Percentiles rank a stretch among this genome's conserved stretches.
Evolutionary conservation across 2,888 invertebrate species (phyloP).

Genomic region (Phortica magna): DNA sequence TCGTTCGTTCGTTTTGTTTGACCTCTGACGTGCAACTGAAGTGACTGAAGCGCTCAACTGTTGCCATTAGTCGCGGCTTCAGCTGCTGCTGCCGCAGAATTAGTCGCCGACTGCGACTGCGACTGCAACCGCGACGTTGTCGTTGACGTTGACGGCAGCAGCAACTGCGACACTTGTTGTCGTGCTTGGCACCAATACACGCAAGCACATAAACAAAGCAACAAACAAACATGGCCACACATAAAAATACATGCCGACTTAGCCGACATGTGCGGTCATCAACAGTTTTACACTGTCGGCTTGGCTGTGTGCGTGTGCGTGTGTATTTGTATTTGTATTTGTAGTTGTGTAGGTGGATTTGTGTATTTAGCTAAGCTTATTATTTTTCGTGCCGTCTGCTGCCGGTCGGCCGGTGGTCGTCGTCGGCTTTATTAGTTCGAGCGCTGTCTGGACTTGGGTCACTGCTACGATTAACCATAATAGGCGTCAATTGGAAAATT

Average conservation of each 20-base stretch:
- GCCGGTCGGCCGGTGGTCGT: conserved; percentile 62
- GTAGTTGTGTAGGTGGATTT: conserved; percentile 42
- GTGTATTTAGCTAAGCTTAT: not conserved
- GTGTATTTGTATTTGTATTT: not conserved
- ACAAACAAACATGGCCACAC: conserved; percentile 3
- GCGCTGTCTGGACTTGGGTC: conserved; percentile 70
- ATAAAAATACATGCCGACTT: conserved; percentile 41
- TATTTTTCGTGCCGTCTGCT: conserved; percentile 48
- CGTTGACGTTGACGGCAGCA: conserved; percentile 14
- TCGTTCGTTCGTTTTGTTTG: conserved; percentile 64
- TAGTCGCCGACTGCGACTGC: conserved; percentile 34
- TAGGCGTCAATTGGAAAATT: conserved; percentile 71
- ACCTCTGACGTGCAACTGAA: conserved; percentile 68
- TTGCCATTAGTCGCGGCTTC: conserved; percentile 37
- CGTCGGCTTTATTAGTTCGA: conserved; percentile 69
- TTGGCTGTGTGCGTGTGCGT: conserved; percentile 25
- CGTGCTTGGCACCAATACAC: conserved; percentile 33
- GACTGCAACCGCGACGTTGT: not conserved
- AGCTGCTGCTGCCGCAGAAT: conserved; percentile 36
- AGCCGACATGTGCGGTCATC: conserved; percentile 54
- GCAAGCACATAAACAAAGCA: conserved; percentile 18
- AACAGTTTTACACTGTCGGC: conserved; percentile 47
- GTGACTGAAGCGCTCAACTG: conserved; percentile 58
- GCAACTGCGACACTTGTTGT: conserved; percentile 5
- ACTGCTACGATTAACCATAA: conserved; percentile 70